Evolutionary conservation across 2,797 vertebrate species (phyloP).

Genomic region (Urocyon cinereoargenteus): DNA sequence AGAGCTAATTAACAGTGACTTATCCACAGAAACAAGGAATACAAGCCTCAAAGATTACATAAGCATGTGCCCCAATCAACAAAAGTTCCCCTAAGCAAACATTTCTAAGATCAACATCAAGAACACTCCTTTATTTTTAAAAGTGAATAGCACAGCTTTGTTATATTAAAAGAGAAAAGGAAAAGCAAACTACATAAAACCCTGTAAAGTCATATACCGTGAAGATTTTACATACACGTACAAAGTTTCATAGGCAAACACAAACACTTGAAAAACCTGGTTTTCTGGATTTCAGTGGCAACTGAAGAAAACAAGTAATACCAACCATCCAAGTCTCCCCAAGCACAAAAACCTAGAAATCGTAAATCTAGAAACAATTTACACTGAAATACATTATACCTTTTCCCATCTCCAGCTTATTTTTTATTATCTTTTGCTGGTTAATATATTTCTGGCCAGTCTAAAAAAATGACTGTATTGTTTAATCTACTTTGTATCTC

Average conservation of each 20-base stretch:
- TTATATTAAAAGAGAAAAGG: conserved; percentile 29
- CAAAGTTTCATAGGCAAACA: conserved; percentile 51
- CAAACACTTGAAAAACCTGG: conserved; percentile 46
- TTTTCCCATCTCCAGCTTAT: conserved; percentile 21
- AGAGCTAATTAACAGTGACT: conserved; percentile 22
- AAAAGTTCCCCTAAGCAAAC: neutral
- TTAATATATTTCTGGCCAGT: conserved; percentile 20
- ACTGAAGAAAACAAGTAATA: conserved; percentile 46
- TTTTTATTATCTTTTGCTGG: conserved; percentile 37
- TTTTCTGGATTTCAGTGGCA: conserved; percentile 65
- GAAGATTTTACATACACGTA: conserved; percentile 28
- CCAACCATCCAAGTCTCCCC: neutral
- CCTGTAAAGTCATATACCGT: neutral
- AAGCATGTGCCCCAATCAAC: neutral
- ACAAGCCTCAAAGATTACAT: neutral
- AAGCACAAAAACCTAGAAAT: conserved; percentile 39
- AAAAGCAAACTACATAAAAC: conserved; percentile 10
- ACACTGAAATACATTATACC: neutral
- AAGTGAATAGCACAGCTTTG: neutral
- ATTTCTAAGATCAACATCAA: conserved; percentile 32
- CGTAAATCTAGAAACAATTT: conserved; percentile 44
- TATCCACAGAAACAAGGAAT: neutral
- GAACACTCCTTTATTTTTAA: conserved; percentile 5
- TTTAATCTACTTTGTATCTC: neutral
- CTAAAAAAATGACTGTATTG: neutral